Evolutionary conservation across 2,113 vertebrate species (phyloP).

Genomic region (Oryzias woworae): DNA sequence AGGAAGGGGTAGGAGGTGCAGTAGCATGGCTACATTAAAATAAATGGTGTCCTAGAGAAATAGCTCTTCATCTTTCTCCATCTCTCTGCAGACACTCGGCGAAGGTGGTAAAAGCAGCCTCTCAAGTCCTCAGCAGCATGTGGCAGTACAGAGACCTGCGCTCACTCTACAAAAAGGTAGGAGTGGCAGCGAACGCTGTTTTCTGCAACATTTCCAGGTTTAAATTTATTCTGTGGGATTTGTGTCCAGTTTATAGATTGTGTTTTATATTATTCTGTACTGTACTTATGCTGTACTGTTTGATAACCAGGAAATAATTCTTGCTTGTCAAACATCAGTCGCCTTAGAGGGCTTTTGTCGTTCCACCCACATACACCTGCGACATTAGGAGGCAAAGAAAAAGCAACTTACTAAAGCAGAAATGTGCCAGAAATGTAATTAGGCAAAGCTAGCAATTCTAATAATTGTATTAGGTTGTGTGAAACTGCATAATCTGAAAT

Average conservation of each 20-base stretch:
- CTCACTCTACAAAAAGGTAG: conserved; percentile 99
- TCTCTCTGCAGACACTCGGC: conserved; percentile 88
- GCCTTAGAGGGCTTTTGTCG: not conserved
- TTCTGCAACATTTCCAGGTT: not conserved
- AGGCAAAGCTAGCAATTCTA: not conserved
- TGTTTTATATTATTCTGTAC: not conserved
- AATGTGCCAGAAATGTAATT: not conserved
- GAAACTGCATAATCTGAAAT: conserved; percentile 1
- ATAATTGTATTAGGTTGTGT: conserved; percentile 1
- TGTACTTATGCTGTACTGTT: not conserved
- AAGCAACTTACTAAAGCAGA: not conserved
- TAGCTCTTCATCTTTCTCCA: conserved; percentile 31
- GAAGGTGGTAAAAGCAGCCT: conserved; percentile 98
- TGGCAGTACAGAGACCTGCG: conserved; percentile 99
- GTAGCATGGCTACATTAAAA: conserved; percentile 23
- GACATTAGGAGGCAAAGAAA: not conserved
- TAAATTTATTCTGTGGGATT: not conserved
- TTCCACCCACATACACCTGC: not conserved
- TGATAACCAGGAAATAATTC: not conserved
- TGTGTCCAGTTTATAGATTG: not conserved
- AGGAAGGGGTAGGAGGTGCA: conserved; percentile 24
- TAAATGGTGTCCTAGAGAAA: conserved; percentile 18
- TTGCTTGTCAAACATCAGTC: not conserved
- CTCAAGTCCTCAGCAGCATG: conserved; percentile 99
- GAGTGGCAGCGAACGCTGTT: conserved; percentile 19